phyloP scores from a whole-genome alignment of 2,888 invertebrate species.

The Drosophila paracracens region DNA sequence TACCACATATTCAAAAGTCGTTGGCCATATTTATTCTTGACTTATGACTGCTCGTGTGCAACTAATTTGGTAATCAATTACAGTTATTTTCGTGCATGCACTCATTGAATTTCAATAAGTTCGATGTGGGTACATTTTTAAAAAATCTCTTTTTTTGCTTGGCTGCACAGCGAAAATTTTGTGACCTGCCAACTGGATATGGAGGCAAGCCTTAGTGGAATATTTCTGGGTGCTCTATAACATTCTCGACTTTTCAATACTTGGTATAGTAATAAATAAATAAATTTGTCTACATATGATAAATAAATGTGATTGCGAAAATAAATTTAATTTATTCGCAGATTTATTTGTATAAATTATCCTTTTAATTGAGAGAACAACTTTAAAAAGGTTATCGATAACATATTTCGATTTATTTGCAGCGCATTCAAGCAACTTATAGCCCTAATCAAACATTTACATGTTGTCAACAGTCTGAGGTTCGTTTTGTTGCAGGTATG shows the following conservation, averaged over 20 bases:
- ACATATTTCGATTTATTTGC: too few relatives aligned
- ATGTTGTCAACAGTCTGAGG: constrained; percentile 7
- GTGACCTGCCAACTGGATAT: constrained; percentile 13
- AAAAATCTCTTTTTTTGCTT: constrained; percentile 18
- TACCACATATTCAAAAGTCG: constrained; percentile 34
- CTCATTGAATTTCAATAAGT: constrained; percentile 60
- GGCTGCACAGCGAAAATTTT: constrained; percentile 22
- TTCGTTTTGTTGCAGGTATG: constrained; percentile 21
- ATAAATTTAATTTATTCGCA: background rate
- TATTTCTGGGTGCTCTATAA: background rate
- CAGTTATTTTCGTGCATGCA: constrained; percentile 49
- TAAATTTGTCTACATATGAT: background rate
- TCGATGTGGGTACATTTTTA: constrained; percentile 18
- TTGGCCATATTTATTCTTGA: constrained; percentile 40
- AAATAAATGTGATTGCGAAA: background rate
- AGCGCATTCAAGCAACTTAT: constrained; percentile 12
- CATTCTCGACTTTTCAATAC: background rate
- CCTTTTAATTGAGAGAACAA: too few relatives aligned
- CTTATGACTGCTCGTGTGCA: constrained; percentile 57
- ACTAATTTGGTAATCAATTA: constrained; percentile 67
- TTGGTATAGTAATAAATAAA: background rate
- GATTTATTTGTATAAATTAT: background rate
- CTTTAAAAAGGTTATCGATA: too few relatives aligned
- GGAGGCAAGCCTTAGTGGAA: constrained; percentile 19
- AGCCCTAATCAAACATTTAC: background rate